phyloP scores from a whole-genome alignment of 2,113 vertebrate genomes.

The Pionites leucogaster region DNA sequence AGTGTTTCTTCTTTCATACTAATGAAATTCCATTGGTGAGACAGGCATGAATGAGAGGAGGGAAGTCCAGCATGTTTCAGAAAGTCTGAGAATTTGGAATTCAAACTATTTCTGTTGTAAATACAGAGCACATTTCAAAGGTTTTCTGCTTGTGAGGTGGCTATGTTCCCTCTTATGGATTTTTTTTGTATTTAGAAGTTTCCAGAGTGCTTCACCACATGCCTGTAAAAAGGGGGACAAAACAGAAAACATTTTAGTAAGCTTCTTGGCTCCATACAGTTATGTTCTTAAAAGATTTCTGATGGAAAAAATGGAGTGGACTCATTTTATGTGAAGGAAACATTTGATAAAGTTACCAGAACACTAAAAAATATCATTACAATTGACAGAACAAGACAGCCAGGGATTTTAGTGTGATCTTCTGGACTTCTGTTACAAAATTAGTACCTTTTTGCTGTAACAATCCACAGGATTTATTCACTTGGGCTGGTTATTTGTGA shows the following conservation, averaged over 20 bases:
- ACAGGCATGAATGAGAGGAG: not conserved
- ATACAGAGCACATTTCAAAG: not conserved
- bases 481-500: not conserved
- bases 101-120: conserved; percentile 1
- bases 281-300: not conserved
- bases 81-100: not conserved
- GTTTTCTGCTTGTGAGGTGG: not conserved
- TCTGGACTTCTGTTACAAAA: not conserved
- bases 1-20: not conserved
- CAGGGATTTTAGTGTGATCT: not conserved
- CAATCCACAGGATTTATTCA: not conserved
- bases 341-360: not conserved
- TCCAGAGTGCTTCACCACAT: not conserved
- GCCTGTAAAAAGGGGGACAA: not conserved
- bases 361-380: not conserved
- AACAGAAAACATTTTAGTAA: not conserved
- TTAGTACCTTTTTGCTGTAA: not conserved
- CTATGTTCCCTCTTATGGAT: not conserved
- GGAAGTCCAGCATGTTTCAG: not conserved
- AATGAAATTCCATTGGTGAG: not conserved
- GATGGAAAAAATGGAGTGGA: not conserved
- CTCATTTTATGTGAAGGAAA: not conserved
- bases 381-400: not conserved
- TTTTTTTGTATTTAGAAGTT: not conserved
- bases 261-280: not conserved